phyloP scores from a whole-genome alignment of 2,113 vertebrate genomes.

The Limnothrissa miodon region DNA sequence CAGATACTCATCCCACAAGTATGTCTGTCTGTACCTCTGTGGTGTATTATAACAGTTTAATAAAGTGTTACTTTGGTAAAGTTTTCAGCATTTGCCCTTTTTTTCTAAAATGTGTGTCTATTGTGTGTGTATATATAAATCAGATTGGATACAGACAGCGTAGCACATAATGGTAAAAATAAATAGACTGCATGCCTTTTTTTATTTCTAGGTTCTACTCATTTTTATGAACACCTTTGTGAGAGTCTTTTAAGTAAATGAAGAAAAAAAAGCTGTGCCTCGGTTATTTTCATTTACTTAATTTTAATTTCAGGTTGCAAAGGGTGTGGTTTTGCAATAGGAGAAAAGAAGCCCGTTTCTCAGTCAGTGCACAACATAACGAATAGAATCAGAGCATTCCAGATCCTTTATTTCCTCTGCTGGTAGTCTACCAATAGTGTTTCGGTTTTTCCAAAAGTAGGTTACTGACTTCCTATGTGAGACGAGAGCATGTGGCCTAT shows the following conservation, averaged over 20 bases:
- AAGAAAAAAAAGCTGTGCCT: no score
- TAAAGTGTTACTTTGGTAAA: slow-evolving; percentile 63
- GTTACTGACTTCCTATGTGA: slow-evolving; percentile 49
- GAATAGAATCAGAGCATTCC: neutral
- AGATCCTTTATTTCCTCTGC: neutral
- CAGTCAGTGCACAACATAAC: neutral
- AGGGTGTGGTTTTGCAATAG: neutral
- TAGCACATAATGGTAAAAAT: no score
- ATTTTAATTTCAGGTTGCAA: no score
- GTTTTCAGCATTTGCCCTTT: slow-evolving; percentile 42
- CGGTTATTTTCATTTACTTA: no score
- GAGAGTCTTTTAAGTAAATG: no score
- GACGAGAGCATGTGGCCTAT: slow-evolving; percentile 42
- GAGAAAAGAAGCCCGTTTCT: neutral
- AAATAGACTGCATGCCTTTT: no score
- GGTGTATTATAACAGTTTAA: slow-evolving; percentile 63
- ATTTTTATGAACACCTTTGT: no score
- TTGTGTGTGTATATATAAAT: no score
- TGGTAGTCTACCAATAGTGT: neutral
- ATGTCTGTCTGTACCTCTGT: slow-evolving; percentile 51
- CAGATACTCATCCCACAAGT: neutral
- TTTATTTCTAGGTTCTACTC: no score
- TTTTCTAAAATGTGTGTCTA: no score
- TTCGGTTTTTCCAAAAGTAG: slow-evolving; percentile 44
- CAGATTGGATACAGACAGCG: no score